phyloP scores from a whole-genome alignment of 2,113 vertebrate genomes.

The Alligator sinensis region DNA sequence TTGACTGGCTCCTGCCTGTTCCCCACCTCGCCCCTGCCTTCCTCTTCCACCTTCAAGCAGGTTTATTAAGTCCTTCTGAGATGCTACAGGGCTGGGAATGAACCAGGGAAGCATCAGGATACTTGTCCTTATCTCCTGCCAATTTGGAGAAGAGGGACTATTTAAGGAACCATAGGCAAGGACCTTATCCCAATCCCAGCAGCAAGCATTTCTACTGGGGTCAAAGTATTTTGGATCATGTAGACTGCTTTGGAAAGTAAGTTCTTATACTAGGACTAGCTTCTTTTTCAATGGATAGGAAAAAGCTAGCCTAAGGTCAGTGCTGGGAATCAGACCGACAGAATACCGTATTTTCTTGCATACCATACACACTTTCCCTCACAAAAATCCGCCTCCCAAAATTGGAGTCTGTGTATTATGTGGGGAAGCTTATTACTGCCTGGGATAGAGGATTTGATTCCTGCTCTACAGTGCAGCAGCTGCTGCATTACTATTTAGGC shows the following conservation, averaged over 20 bases:
- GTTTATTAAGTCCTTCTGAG: background rate
- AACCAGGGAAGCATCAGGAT: background rate
- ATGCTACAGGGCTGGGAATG: too few species aligned
- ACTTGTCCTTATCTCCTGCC: background rate
- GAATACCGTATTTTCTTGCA: too few species aligned
- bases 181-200: background rate
- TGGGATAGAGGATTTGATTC: too few species aligned
- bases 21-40: background rate
- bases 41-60: background rate
- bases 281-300: background rate
- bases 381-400: too few species aligned
- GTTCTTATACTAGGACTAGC: background rate
- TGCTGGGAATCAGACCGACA: too few species aligned
- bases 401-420: too few species aligned
- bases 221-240: background rate
- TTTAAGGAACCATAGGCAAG: background rate
- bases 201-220: background rate
- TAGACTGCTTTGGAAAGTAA: background rate
- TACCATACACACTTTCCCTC: too few species aligned
- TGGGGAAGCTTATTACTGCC: too few species aligned
- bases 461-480: too few species aligned
- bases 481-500: too few species aligned
- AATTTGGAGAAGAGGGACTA: background rate
- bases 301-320: background rate
- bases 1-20: background rate